Conservation (phyloP, 2,113 vertebrate species). For the Colossoma macropomum region DNA sequence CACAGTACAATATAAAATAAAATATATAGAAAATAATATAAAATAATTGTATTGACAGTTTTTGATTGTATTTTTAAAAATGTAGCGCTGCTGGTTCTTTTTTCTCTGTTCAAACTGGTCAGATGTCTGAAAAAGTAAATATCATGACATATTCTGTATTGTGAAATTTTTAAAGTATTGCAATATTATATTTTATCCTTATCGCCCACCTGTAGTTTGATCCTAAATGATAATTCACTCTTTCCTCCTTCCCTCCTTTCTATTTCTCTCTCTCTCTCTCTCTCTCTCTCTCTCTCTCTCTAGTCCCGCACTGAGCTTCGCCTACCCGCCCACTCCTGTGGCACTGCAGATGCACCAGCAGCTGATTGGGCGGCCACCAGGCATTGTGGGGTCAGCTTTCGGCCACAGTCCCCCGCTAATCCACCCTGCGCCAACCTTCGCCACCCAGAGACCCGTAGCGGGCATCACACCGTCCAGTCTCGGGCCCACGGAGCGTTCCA, state of each 20-base stretch:
- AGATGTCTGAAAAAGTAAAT: too few species aligned
- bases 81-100: too few species aligned
- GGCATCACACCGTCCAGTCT: slow-evolving; percentile 89
- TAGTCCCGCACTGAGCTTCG: slow-evolving; percentile 94
- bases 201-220: too few species aligned
- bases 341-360: slow-evolving; percentile 96
- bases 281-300: slow-evolving; percentile 39
- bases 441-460: slow-evolving; percentile 90
- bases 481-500: slow-evolving; percentile 87
- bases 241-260: neutral
- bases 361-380: slow-evolving; percentile 92
- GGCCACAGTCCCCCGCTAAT: slow-evolving; percentile 97
- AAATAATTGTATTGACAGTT: too few species aligned
- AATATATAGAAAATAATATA: too few species aligned
- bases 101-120: too few species aligned
- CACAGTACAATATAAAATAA: too few species aligned
- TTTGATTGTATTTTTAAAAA: too few species aligned
- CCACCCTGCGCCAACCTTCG: slow-evolving; percentile 93
- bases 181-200: too few species aligned
- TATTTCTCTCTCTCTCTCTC: slow-evolving; percentile 33
- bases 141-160: too few species aligned
- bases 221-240: too few species aligned
- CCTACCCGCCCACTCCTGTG: slow-evolving; percentile 93
- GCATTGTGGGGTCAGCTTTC: slow-evolving; percentile 91
- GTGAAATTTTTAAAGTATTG: too few species aligned